Conservation (phyloP, 1,140 invertebrate genomes). For the Trichonephila clavipes region DNA sequence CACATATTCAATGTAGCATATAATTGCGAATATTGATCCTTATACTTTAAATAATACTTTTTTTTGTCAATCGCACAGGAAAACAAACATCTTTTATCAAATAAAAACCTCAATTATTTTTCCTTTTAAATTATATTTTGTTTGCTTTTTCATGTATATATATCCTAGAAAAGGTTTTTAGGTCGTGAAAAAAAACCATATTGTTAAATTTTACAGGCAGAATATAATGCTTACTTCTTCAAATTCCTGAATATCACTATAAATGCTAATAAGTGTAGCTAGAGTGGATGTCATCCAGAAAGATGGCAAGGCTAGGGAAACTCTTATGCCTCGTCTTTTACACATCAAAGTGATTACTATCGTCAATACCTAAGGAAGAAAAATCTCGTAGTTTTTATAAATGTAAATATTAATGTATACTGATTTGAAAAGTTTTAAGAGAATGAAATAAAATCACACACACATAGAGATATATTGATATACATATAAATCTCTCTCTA, state of each 20-base stretch:
- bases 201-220: not conserved
- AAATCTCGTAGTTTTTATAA: not conserved
- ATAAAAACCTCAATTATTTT: too few species aligned
- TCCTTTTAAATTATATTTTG: too few species aligned
- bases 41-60: too few species aligned
- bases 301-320: conserved; percentile 58
- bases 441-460: too few species aligned
- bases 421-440: too few species aligned
- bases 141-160: not conserved
- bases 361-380: conserved; percentile 35
- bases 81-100: too few species aligned
- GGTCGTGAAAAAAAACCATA: not conserved
- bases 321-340: conserved; percentile 47
- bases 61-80: too few species aligned
- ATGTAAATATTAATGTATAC: not conserved
- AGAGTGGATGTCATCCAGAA: conserved; percentile 72
- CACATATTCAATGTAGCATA: too few species aligned
- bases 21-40: too few species aligned
- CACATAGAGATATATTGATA: too few species aligned
- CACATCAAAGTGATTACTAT: conserved; percentile 60
- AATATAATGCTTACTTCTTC: conserved; percentile 10
- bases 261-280: conserved; percentile 49
- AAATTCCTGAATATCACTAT: conserved; percentile 50
- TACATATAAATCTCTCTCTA: too few species aligned
- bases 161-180: not conserved